Evolutionary conservation across 37 sponge, comb jelly and placozoan species (phyloP).

Genomic region (Agelas oroides): DNA sequence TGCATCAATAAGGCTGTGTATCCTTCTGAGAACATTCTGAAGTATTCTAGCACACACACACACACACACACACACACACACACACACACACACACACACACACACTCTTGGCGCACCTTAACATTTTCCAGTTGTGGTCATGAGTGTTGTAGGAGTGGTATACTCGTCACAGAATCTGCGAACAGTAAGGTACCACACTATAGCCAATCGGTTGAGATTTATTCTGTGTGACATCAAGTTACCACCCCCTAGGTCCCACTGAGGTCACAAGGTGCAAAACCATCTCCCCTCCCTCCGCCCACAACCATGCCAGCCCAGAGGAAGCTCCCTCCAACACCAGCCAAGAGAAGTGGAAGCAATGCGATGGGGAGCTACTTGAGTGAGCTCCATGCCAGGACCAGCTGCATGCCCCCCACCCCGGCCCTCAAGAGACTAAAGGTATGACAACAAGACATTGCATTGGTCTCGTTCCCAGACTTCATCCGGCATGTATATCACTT

Average conservation of each 20-base stretch:
- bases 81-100: too few relatives aligned
- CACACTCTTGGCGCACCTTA: neutral
- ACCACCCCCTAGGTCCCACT: too few relatives aligned
- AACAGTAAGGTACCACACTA: too few relatives aligned
- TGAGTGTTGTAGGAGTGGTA: slow-evolving; percentile 77
- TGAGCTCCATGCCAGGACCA: slow-evolving; percentile 57
- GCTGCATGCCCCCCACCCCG: slow-evolving; percentile 62
- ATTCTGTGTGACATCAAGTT: too few relatives aligned
- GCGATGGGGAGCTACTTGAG: slow-evolving; percentile 43
- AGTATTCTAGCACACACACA: too few relatives aligned
- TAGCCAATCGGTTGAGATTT: too few relatives aligned
- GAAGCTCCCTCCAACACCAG: neutral
- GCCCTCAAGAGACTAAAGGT: slow-evolving; percentile 70
- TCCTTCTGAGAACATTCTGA: slow-evolving; percentile 36
- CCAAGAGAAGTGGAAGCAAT: neutral
- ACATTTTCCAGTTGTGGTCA: slow-evolving; percentile 69
- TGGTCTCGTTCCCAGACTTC: too few relatives aligned
- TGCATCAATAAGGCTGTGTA: slow-evolving; percentile 79
- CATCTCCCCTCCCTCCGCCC: neutral
- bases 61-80: too few relatives aligned
- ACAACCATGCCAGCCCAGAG: neutral
- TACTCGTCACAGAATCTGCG: neutral
- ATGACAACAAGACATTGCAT: neutral
- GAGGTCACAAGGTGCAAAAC: neutral
- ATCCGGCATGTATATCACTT: too few relatives aligned